Evolutionary conservation across 2,113 vertebrate genomes (phyloP).

Genomic region (Motacilla alba): DNA sequence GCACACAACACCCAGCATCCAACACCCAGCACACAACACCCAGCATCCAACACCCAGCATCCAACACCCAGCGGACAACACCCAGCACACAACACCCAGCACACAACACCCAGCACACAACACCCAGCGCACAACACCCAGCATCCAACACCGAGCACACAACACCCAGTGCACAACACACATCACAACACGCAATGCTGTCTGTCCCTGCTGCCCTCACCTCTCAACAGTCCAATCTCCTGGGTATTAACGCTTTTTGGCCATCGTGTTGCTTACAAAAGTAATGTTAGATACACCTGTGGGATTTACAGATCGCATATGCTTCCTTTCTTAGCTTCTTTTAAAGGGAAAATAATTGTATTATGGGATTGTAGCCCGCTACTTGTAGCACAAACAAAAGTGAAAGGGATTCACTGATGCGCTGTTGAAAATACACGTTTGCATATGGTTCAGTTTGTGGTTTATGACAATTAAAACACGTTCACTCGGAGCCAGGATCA

Average conservation of each 20-base stretch:
- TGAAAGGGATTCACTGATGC: not conserved
- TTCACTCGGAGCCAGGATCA: not conserved
- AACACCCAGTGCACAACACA: not conserved
- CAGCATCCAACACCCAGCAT: no score
- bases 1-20: no score
- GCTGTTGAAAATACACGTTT: not conserved
- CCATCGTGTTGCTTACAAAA: not conserved
- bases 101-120: no score
- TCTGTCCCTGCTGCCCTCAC: not conserved
- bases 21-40: no score
- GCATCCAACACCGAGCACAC: no score
- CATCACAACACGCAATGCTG: not conserved
- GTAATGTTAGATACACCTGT: not conserved
- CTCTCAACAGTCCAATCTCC: not conserved
- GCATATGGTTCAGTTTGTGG: constrained; percentile 9
- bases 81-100: no score
- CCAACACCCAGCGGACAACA: no score
- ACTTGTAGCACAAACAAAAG: not conserved
- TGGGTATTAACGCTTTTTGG: not conserved
- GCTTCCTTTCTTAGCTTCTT: not conserved
- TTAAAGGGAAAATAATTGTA: not conserved
- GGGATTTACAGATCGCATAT: not conserved
- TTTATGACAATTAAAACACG: constrained; percentile 39
- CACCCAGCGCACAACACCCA: no score
- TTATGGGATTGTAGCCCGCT: not conserved